A percentile compares a stretch with the other conserved stretches of the same genome.
These are phyloP conservation scores for Momotus momota DNA, from an alignment of 2,797 vertebrate genomes.

Conservation along the genomic window DNA sequence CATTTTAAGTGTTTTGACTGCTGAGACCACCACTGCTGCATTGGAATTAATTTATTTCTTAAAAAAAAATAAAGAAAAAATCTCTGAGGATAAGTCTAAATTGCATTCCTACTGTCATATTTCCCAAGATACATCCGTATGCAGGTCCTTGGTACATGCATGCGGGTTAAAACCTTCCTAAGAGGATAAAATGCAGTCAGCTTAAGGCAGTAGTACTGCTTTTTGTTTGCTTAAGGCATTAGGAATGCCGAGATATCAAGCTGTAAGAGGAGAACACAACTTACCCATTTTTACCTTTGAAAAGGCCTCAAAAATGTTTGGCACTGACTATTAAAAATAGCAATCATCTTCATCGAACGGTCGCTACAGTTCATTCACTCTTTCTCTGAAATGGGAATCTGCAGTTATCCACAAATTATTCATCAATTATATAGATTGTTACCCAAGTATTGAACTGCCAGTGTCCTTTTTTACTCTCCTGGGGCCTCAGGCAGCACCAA, in stretches of 20 bases:
- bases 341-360: background rate
- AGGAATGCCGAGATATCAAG: background rate
- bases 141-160: background rate
- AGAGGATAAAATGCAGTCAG: conserved; percentile 15
- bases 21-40: conserved; percentile 42
- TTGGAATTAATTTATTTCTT: conserved; percentile 66
- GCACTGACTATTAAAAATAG: background rate
- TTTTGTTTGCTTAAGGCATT: conserved; percentile 9
- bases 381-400: background rate
- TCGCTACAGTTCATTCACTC: background rate
- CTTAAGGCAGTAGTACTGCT: conserved; percentile 9
- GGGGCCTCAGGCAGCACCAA: background rate
- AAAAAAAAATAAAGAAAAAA: conserved; percentile 27
- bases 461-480: background rate
- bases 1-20: conserved; percentile 53
- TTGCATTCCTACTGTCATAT: conserved; percentile 26
- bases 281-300: background rate
- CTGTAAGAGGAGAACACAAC: background rate
- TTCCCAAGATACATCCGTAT: conserved; percentile 17
- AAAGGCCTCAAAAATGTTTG: background rate
- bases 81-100: conserved; percentile 58
- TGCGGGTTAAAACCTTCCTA: conserved; percentile 37
- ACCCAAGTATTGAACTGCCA: background rate
- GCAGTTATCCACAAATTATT: background rate
- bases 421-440: background rate